Base-by-base conservation (phyloP, 2,888 invertebrate species). In the Tenthredo amoena region DNA sequence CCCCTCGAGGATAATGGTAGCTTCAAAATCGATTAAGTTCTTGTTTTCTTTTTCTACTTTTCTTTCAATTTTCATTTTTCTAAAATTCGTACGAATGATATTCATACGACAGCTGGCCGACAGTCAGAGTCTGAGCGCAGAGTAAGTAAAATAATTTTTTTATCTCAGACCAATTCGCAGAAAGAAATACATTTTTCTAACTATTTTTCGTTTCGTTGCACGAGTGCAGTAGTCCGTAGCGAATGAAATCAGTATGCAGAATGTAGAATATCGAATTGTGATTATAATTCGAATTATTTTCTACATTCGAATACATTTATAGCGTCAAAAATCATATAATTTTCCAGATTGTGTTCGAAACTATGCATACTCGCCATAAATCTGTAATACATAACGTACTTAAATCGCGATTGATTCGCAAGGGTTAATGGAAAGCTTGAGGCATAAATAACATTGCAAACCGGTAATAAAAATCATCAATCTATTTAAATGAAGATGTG, bases 71-170 rank as follows among this genome's bases (percentile, higher is more conserved):
- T 72, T 68, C 40, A 72, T 72, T 72, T 40, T 18, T 31, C 2
- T 3, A 43, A 74, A 43, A 26, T 43, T 74, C 10, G 37, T 74
- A 12, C 26, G 10, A 12, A 21, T 43, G 21, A 43, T 76, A 26
- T 76, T 47, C 15, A 47, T n/a, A 26, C n/a, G 5, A 37, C 31
- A 71, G 71, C 71, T n/a, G 18, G 47, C 47, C 26, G 76, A 76
- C 26, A 15, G 26, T 76, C 76, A 76, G 26, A 76, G 40, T 34
- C 31, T 77, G 77, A 50, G 34, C 31, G 55, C 47, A 77, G 6
- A 77, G 31, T n/a, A n/a, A 55, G 77, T 77, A 34, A 77, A 76
- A 76, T 76, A 76, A 76, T 76, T 50, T 50, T 26, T 50, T 77
- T 31, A 77, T 77, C 76, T 55, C 76, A 77, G 47, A 50, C 76